These are phyloP conservation scores for Drosophila mojavensis DNA, from an alignment of 1,140 invertebrate genomes.

Conservation along the genomic window DNA sequence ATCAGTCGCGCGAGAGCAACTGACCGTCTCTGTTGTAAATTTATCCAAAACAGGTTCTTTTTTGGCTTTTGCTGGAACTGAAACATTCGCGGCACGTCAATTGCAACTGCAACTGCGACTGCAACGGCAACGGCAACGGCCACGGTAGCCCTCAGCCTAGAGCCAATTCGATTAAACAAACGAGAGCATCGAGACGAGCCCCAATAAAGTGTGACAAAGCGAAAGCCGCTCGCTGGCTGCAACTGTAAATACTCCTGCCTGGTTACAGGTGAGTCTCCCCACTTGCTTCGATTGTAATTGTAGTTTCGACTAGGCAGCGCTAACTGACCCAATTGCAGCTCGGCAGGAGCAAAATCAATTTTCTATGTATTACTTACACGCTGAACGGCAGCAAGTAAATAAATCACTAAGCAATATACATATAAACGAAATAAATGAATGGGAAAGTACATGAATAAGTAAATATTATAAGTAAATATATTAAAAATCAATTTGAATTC, in stretches of 20 bases:
- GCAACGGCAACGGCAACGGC: constrained; percentile 9
- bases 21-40: constrained; percentile 53
- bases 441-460: too few relatives aligned
- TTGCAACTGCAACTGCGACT: constrained; percentile 7
- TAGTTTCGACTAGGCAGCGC: not conserved
- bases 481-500: too few relatives aligned
- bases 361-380: not conserved
- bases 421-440: too few relatives aligned
- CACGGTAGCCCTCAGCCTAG: not conserved
- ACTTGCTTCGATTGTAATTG: constrained; percentile 1
- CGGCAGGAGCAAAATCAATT: constrained; percentile 31
- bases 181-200: not conserved
- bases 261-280: constrained; percentile 46
- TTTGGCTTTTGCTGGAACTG: not conserved
- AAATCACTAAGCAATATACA: too few relatives aligned
- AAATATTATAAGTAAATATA: too few relatives aligned
- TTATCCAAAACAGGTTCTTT: not conserved
- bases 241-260: constrained; percentile 18
- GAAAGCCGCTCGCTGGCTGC: constrained; percentile 13
- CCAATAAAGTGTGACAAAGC: not conserved
- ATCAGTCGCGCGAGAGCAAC: constrained; percentile 72
- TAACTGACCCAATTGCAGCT: constrained; percentile 37
- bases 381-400: too few relatives aligned
- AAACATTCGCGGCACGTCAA: constrained; percentile 14
- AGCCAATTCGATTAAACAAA: constrained; percentile 28